Evolutionary conservation across 2,797 vertebrate genomes (phyloP), one percentile per base, ranked within the genome.

Genomic region (Sebastes minor): DNA sequence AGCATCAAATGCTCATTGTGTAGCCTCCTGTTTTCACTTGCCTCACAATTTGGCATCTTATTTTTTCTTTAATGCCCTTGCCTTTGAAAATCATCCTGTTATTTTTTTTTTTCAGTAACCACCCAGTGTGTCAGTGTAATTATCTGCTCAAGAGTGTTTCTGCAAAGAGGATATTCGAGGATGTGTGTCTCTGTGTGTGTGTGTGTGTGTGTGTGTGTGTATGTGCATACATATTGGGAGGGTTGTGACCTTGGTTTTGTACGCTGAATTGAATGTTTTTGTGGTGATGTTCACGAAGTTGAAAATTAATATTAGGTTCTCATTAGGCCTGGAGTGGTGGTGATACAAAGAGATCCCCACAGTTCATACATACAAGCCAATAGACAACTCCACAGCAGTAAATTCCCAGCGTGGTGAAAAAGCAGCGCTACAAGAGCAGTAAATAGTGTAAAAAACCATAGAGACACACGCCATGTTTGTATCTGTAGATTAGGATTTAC

Each of bases 401-500:
- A 55, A 42, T 56, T 67, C 61, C 28, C 32, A 59, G 5, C 22
- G 3, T 33, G 32, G 42, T 46, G 57, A 78, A 83, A 18, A 83
- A 14, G 16, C 57, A 63, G 55, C 22, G 23, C 20, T 55, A 13
- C 12, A 63, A 4, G 27, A 71, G 49, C 16, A 71, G 60, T 67
- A 75, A 77, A 83, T 38, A 71, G 32, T 68, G 62, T 70, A 10
- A 64, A 78, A 33, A 53, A 22, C 8, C 3, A 69, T 5, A 42
- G 14, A 42, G 38, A 14, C 14, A 53, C 18, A 61, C 12, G 46
- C 4, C 2, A 18, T 27, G 32, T 70, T 78, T 25, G 10, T 20
- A 57, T 62, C 28, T 82, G n/a, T 67, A 82, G 27, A 85, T 89
- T 74, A 74, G 66, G 55, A 75, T 84, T 77, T 55, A 66, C 18